Evolutionary conservation across 2,797 vertebrate species (phyloP), one percentile per base, ranked within the genome.

Genomic region (Champsocephalus esox): DNA sequence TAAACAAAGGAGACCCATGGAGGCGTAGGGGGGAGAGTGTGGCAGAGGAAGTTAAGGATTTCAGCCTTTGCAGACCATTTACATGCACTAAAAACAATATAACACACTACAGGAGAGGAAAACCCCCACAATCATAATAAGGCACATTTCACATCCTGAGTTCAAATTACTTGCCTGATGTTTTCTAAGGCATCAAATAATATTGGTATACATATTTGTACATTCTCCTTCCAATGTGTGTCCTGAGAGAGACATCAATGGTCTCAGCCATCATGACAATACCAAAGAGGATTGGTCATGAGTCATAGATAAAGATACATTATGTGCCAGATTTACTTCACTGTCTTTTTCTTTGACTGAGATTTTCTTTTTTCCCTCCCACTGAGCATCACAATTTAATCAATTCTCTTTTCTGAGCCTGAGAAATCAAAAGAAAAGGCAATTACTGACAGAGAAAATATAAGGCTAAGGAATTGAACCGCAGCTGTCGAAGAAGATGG

Each of bases 251-350:
- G 34, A 54, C 12, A 63, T 50, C 64, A 73, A 65, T 81, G 50
- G 78, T 60, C 21, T 76, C 38, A 41, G 81, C 70, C 71, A 80
- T 71, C 75, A 78, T 83, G 81, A 87, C 81, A 89, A 81, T 49
- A 76, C 75, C 56, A 84, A 78, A 87, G 67, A 80, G 77, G 75
- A 63, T 62, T 59, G 81, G 73, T 84, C 83, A 89, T 92, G 88
- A 90, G 85, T 90, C 81, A 83, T 70, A 91, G 86, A 90, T 89
- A 84, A 89, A 92, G 85, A 91, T 67, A 73, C 87, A 92, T 92
- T 86, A 88, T 73, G 82, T 79, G 75, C 70, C 84, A 71, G 78
- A 58, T 86, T 84, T 78, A 83, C 83, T 83, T 80, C 61, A 55
- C 73, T 69, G 66, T 75, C 79, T 81, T 90, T 85, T 82, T 76